These are phyloP conservation scores for Ophraella communa DNA, from an alignment of 2,888 invertebrate genomes.

Conservation along the genomic window DNA sequence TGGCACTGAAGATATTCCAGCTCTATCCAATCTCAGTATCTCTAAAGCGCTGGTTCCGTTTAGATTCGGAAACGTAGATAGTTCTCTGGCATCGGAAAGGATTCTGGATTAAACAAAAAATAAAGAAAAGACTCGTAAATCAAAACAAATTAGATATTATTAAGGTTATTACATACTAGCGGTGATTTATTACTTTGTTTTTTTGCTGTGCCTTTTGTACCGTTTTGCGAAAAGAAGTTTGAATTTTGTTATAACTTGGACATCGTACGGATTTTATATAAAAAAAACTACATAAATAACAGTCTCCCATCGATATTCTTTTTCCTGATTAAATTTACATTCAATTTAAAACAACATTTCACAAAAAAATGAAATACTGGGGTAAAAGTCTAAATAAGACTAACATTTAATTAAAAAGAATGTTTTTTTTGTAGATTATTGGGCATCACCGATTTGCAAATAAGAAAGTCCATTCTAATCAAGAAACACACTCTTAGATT, in stretches of 20 bases:
- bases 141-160: constrained; percentile 41
- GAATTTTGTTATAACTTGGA: constrained; percentile 17
- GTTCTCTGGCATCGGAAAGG: constrained; percentile 82
- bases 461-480: too few relatives aligned
- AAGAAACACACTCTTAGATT: too few relatives aligned
- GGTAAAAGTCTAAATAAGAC: too few relatives aligned
- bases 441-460: too few relatives aligned
- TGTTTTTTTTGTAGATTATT: too few relatives aligned
- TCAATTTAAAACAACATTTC: too few relatives aligned
- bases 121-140: constrained; percentile 34
- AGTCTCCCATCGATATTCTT: too few relatives aligned
- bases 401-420: too few relatives aligned
- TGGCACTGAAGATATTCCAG: constrained; percentile 77
- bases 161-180: constrained; percentile 34
- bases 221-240: constrained; percentile 22
- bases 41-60: constrained; percentile 82
- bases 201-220: constrained; percentile 26
- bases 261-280: constrained; percentile 9
- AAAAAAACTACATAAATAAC: too few relatives aligned
- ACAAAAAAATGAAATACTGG: too few relatives aligned
- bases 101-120: constrained; percentile 71
- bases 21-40: constrained; percentile 82
- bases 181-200: constrained; percentile 36
- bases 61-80: constrained; percentile 82
- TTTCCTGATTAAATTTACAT: too few relatives aligned